Base-by-base conservation (phyloP, 2,113 vertebrate genomes). In the Xenopus borealis region DNA sequence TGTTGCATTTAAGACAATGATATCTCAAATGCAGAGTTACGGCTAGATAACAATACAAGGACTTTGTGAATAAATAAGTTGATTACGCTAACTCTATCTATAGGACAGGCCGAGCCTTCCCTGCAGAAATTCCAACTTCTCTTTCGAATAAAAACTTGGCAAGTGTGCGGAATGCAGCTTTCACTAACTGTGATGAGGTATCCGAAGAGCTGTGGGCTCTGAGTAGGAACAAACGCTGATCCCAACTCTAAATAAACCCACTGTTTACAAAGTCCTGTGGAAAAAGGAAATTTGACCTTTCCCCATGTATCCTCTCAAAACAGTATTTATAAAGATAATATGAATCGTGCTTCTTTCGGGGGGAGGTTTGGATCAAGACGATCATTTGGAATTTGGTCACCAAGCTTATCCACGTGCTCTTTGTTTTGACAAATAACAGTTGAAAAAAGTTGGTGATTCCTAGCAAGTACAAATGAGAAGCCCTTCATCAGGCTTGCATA, bases 381-480 rank as follows among this genome's bases (percentile, higher is more conserved):
- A 74, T 66, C 8, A 27, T 80, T 78, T 62, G 70, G 66, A 80
- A 77, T 11, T 0, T 40, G 55, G 65, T 69, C 65, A 20, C 66
- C 58, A 23, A 11, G 33, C 4, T 66, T 61, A 4, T 79, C 80
- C 84, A 82, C 72, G 81, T 78, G 84, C 47, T 0, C 70, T 19
- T 19, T 81, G 79, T 84, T 85, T 81, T 78, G 81, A 83, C 79
- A 82, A 11, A 75, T 82, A 81, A 82, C 81, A 85, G 80, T 69
- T 12, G 68, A 66, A 57, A 14, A 50, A 50, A 50, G 14, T 40
- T 0, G 1, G 62, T 10, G 75, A 79, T 66, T 80, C 76, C 69
- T 83, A 78, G 70, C 64, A 79, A 82, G 82, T 13, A 83, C 80
- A 83, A 72, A 66, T 30, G 72, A 47, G 72, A 74, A 75, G 78